Base-by-base conservation (phyloP, 2,888 invertebrate genomes). In the Macaria notata region DNA sequence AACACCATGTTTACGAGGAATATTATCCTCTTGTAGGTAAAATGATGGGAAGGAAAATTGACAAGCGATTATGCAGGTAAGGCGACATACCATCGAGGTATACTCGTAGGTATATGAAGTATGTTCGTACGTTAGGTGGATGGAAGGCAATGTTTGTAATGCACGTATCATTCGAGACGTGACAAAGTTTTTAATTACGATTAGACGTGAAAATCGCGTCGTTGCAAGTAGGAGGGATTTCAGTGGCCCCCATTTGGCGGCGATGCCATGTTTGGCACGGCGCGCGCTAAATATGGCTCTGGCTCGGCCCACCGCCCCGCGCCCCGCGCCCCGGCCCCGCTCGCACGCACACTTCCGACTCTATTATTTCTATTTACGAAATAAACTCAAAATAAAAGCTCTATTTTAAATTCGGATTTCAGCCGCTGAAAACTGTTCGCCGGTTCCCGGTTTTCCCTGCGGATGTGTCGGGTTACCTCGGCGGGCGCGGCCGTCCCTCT, bases 251-350 rank as follows among this genome's bases (percentile, higher is more conserved):
- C 95, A 94, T 94, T 94, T 94, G 95, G 94, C 92, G 93, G 93
- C 93, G 93, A 93, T 93, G 92, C 95, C 95, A 93, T 95, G 95
- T 95, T 95, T 94, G 95, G 95, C 92, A 94, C 92, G 94, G 93
- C 92, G 92, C 93, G 93, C 92, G 93, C 95, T 95, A 95, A 95
- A 95, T 95, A 95, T 94, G 95, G 95, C 93, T 93, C 93, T 93
- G 93, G 94, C 94, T 92, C 93, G 86, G 93, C 92, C 93, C 94
- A 93, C 94, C 93, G 93, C 93, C 86, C 88, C 81, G 78, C 81
- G 60, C 62, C 63, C 61, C 79, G 83, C 66, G 73, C 70, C 79
- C 75, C 70, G 83, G 87, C 81, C 81, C 83, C 75, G 19, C 19
- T 19, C 19, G 19, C 19, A 19, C 19, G 19, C 19, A 19, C 19